Evolutionary conservation across 2,797 vertebrate genomes (phyloP), one percentile per base, ranked within the genome.

Genomic region (Lithobates sylvaticus): DNA sequence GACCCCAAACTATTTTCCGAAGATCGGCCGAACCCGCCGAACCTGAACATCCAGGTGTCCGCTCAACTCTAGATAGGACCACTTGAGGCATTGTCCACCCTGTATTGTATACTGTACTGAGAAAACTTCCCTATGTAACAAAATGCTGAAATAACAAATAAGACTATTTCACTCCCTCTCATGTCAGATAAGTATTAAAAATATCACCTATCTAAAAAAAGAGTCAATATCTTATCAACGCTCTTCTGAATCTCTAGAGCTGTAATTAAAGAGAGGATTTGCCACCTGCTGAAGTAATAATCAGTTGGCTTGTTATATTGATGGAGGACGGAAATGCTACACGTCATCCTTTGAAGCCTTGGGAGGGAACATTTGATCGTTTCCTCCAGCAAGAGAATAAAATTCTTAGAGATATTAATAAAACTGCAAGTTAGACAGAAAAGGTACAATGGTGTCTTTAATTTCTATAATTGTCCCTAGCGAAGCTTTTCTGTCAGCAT

Each of bases 401-500:
- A 44, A 72, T 67, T 70, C 50, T 54, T 6, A 5, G 18, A 39
- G 50, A 58, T 79, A 77, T 75, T 74, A 84, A 87, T 78, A 84
- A 84, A 72, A 32, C 70, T 79, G 76, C 76, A n/a, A 75, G 26
- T 50, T 74, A 74, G 76, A 69, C 61, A 69, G 65, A 74, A 23
- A 83, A 69, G 26, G 23, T 23, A 42, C 68, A 83, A 58, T 3
- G 27, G 65, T n/a, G n/a, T 7, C 65, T 75, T 72, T 75, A 42
- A 69, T 87, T 78, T 54, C 21, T 67, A 12, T 67, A 42, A 47
- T 16, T 42, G 73, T 74, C 78, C 13, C 74, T 58, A 10, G 54
- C 34, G 27, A 87, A 87, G 26, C 47, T 34, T 7, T 23, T 42
- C 39, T 78, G 85, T 83, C 85, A 87, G 81, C 85, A 78, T 8